Evolutionary conservation across 2,888 invertebrate species (phyloP), one percentile per base, ranked within the genome.

Genomic region (Hirtodrosophila duncani): DNA sequence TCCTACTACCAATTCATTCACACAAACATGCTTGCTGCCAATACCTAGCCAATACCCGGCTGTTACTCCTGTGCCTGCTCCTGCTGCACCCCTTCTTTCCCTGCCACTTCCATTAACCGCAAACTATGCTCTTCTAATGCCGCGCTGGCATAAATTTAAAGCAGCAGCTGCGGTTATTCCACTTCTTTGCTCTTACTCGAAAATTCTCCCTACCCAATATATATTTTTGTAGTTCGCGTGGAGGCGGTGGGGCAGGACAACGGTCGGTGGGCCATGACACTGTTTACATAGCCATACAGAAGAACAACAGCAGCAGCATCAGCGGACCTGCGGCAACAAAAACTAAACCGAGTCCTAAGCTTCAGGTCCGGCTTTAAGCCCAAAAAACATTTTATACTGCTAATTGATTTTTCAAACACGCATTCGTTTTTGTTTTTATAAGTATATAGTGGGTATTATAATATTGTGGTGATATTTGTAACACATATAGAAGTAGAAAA

Each of bases 131-230:
- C 31, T 36, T 52, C 71, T 71, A 71, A 71, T 79, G 75, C 75
- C 77, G 58, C 64, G 61, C 64, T 72, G 77, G 71, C 80, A 72
- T 79, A 72, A 72, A 72, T 79, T 72, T 79, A 72, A 72, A 79
- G 62, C 71, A 74, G 79, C 75, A 72, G 79, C 71, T 75, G 80
- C 64, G 71, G 80, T 79, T 79, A 77, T 75, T 74, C 45, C 49
- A 38, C 45, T 24, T 33, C 46, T 44, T 27, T 39, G 45, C 34
- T 23, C 17, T 23, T 21, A n/a, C 14, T 8, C 24, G n/a, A 9
- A 3, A 9, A 20, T 10, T 33, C 20, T 18, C 3, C 21, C 9
- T 20, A 2, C 10, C 5, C 30, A n/a, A n/a, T n/a, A n/a, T n/a
- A n/a, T n/a, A n/a, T n/a, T n/a, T n/a, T n/a, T n/a, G n/a, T n/a